Evolutionary conservation across 1,140 invertebrate species (phyloP), one percentile per base, ranked within the genome.

Genomic region (Euborellia annulipes): DNA sequence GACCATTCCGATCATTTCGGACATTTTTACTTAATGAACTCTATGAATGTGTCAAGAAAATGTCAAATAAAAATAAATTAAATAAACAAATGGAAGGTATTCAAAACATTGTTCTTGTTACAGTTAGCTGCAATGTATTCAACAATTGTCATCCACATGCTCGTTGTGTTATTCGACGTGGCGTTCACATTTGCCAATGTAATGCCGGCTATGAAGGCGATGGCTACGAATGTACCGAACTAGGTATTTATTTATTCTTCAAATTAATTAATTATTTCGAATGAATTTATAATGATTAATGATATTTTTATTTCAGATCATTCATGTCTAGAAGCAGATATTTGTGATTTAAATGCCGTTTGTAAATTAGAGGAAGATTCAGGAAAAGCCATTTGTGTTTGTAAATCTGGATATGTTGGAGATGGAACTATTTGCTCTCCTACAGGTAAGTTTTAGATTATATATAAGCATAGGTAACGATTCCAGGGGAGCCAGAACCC

Each of bases 141-240:
- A 74, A 78, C 50, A 80, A 76, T 55, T 92, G 88, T 56, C 76
- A 85, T 53, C 61, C 68, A 13, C 73, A 87, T 58, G 86, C 83
- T 11, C 71, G 77, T 38, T 93, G 88, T 57, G 57, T 78, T 13
- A 52, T 67, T 2, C 60, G 59, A 34, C 63, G 62, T 7, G 56
- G 66, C 55, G 59, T 62, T 4, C 85, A 85, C 54, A 63, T 75
- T 34, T 94, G 90, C 60, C 71, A 75, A 19, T 95, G 91, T 56
- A 75, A 75, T 21, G 63, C 70, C 21, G 87, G 85, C 13, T 93
- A 76, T 59, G 72, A 76, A 52, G 85, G 85, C 19, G 79, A 91
- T 61, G 86, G 85, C 6, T 73, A 73, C 48, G 69, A 71, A 51
- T 92, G 88, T 56, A 69, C 64, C 3, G 62, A 62, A 37, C 58